These are phyloP conservation scores for Phalacrocorax brasilianus DNA, from an alignment of 2,113 vertebrate species.

Conservation along the genomic window DNA sequence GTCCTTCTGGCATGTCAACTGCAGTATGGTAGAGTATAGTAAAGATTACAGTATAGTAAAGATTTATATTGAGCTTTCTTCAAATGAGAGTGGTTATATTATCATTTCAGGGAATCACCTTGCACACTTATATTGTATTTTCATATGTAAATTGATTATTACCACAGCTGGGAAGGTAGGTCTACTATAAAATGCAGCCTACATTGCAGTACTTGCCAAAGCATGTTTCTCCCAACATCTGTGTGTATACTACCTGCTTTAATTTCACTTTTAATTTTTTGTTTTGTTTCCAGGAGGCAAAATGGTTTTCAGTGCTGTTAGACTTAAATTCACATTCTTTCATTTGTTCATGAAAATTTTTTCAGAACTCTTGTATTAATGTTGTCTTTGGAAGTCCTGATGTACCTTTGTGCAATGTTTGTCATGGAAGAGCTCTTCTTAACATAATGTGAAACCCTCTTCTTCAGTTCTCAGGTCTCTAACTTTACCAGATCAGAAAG, in stretches of 20 bases:
- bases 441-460: neutral
- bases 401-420: neutral
- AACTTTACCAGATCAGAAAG: neutral
- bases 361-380: neutral
- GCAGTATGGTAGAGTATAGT: no score
- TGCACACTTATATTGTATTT: neutral
- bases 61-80: accelerated
- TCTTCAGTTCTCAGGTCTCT: neutral
- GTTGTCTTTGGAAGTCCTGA: neutral
- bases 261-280: neutral
- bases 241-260: neutral
- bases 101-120: neutral
- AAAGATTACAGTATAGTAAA: neutral
- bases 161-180: neutral
- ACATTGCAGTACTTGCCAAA: neutral
- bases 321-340: neutral
- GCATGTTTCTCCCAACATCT: neutral
- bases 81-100: neutral
- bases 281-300: neutral
- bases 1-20: no score
- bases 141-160: neutral
- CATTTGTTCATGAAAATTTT: accelerated
- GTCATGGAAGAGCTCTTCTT: neutral
- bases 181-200: neutral
- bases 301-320: neutral